These are phyloP conservation scores for Protonibea diacanthus DNA, from an alignment of 2,797 vertebrate species.

Conservation along the genomic window DNA sequence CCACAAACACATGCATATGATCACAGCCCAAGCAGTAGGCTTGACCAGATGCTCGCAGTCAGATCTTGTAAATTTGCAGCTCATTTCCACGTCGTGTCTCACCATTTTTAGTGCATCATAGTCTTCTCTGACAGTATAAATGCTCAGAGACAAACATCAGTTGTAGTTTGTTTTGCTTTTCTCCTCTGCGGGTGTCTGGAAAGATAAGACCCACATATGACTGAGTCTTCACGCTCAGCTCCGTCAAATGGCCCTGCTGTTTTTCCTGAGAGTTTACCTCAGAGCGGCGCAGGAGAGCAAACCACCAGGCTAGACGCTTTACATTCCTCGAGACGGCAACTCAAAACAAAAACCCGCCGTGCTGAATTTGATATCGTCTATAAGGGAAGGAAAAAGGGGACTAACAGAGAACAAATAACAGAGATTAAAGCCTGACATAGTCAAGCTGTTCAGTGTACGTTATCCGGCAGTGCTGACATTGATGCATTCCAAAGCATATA, in stretches of 20 bases:
- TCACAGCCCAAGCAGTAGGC: neutral
- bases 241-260: conserved; percentile 53
- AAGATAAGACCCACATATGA: conserved; percentile 78
- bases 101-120: neutral
- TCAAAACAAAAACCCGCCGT: conserved; percentile 61
- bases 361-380: conserved; percentile 53
- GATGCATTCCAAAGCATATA: conserved; percentile 26
- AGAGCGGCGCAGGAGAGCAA: conserved; percentile 18
- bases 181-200: conserved; percentile 50
- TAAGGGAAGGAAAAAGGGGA: conserved; percentile 28
- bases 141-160: conserved; percentile 39
- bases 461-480: conserved; percentile 43
- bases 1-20: neutral
- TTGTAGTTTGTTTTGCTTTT: conserved; percentile 55
- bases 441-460: conserved; percentile 27
- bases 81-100: neutral
- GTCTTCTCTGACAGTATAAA: neutral
- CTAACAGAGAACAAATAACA: conserved; percentile 41
- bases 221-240: conserved; percentile 54
- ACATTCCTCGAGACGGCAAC: conserved; percentile 68
- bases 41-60: neutral
- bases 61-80: neutral
- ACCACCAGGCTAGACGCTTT: conserved; percentile 51
- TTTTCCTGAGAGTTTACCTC: conserved; percentile 48
- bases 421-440: conserved; percentile 43